A percentile compares a stretch with the other conserved stretches of the same genome.
phyloP scores from a whole-genome alignment of 2,113 vertebrate genomes.

The Zosterops borbonicus region DNA sequence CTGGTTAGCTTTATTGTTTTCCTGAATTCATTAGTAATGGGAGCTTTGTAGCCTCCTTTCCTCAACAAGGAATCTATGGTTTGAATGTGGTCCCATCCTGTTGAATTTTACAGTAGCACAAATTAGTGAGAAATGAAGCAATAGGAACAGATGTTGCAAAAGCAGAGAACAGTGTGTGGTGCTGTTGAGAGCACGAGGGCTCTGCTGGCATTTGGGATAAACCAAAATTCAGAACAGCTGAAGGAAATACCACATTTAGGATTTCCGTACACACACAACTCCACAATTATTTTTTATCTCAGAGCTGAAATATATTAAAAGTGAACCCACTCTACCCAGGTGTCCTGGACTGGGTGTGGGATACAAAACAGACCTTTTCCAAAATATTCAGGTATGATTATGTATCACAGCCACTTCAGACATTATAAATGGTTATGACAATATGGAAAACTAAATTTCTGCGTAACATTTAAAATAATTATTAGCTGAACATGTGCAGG shows the following conservation, averaged over 20 bases:
- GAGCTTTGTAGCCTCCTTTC: slow-evolving; percentile 99
- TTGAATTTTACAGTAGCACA: slow-evolving; percentile 51
- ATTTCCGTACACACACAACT: background rate
- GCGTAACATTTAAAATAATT: background rate
- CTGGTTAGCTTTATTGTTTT: slow-evolving; percentile 99
- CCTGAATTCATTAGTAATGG: slow-evolving; percentile 99
- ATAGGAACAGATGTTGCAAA: background rate
- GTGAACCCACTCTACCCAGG: background rate
- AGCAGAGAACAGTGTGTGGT: background rate
- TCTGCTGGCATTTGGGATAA: background rate
- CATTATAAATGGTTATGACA: background rate
- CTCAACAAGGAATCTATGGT: slow-evolving; percentile 99
- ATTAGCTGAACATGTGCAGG: background rate
- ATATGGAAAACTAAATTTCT: background rate
- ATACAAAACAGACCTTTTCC: background rate
- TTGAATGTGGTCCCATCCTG: slow-evolving; percentile 99
- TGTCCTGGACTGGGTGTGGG: background rate
- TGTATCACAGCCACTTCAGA: background rate
- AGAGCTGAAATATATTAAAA: background rate
- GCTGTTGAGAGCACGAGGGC: background rate
- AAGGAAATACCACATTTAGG: fast-evolving
- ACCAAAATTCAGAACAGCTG: background rate
- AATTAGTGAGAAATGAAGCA: slow-evolving; percentile 9
- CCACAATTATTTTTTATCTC: background rate
- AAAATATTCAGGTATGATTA: background rate